Evolutionary conservation across 2,113 vertebrate species (phyloP).

Genomic region (Calyptommatus sinebrachiatus): DNA sequence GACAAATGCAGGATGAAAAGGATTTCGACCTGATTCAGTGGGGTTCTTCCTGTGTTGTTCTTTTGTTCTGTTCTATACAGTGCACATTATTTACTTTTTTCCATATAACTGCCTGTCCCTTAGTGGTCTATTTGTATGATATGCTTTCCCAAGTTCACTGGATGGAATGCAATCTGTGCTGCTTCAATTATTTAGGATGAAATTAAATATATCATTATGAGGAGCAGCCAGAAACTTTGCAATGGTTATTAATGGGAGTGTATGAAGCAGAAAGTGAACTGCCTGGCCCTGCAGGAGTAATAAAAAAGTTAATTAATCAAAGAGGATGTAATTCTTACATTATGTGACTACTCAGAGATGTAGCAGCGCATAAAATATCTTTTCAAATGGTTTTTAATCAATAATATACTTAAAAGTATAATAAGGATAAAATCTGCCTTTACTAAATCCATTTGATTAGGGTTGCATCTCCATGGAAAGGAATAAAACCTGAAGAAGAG

Average conservation of each 20-base stretch:
- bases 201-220: conserved; percentile 54
- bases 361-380: conserved; percentile 39
- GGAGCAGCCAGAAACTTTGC: conserved; percentile 46
- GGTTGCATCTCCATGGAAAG: not conserved
- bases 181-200: conserved; percentile 50
- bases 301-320: conserved; percentile 56
- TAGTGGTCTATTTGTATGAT: conserved; percentile 2
- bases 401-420: conserved; percentile 12
- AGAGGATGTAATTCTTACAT: conserved; percentile 47
- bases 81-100: not conserved
- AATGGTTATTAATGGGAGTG: conserved; percentile 53
- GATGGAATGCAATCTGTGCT: conserved; percentile 45
- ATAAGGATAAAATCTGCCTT: conserved; percentile 25
- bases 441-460: not conserved
- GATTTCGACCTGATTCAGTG: no score
- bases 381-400: conserved; percentile 40
- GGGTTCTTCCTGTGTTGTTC: no score
- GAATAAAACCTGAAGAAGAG: no score
- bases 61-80: no score
- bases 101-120: not conserved
- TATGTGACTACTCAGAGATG: conserved; percentile 44
- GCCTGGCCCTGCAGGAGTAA: conserved; percentile 40
- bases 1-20: no score
- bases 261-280: conserved; percentile 54
- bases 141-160: conserved; percentile 28